These are phyloP conservation scores for Nesogale talazaci DNA, from an alignment of 2,113 vertebrate species.

Conservation along the genomic window DNA sequence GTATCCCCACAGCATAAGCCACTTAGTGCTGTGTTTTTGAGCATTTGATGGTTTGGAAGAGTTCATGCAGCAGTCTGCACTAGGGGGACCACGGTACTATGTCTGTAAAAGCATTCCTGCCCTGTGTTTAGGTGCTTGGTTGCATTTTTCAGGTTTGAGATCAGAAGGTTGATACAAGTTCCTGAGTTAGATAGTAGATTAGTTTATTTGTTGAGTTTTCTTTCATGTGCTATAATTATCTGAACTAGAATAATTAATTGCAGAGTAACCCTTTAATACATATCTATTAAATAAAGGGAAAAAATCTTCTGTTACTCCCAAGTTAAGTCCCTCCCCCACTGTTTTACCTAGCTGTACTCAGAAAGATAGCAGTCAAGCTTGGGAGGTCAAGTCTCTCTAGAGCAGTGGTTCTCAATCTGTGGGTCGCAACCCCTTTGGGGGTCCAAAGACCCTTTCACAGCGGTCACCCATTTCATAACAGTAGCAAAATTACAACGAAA, in stretches of 20 bases:
- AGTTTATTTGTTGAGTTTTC: not conserved
- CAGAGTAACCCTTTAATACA: not conserved
- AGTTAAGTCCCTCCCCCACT: not conserved
- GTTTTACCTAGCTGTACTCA: not conserved
- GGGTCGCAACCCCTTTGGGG: too few species aligned
- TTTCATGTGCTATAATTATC: not conserved
- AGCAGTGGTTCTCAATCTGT: too few species aligned
- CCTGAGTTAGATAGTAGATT: not conserved
- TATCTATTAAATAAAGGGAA: not conserved
- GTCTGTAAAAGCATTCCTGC: not conserved
- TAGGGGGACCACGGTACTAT: not conserved
- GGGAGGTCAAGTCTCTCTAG: not conserved
- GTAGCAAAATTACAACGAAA: too few species aligned
- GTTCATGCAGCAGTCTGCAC: not conserved
- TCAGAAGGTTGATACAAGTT: not conserved
- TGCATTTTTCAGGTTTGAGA: not conserved
- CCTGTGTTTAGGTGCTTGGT: not conserved
- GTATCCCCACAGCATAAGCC: not conserved
- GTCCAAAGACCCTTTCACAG: too few species aligned
- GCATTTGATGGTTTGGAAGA: not conserved
- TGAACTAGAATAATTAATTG: not conserved
- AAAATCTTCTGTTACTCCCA: not conserved
- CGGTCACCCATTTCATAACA: too few species aligned
- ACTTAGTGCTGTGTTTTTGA: not conserved
- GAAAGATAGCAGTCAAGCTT: not conserved